Evolutionary conservation across 2,113 vertebrate species (phyloP), one percentile per base, ranked within the genome.

Genomic region (Lepus europaeus): DNA sequence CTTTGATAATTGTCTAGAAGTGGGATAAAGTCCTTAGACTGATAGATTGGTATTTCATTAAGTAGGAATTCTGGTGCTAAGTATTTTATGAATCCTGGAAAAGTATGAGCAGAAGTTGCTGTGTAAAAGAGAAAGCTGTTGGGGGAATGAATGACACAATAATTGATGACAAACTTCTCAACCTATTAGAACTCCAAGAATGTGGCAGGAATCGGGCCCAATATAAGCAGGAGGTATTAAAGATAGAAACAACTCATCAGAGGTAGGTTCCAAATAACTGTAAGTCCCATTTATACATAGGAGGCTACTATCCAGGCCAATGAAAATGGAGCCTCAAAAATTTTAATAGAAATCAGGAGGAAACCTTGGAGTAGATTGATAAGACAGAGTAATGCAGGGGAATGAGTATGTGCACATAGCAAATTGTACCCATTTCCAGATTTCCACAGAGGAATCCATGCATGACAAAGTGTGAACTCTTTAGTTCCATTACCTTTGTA

Each of bases 21-120:
- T 1, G 3, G 95, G 56, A 79, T 51, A 64, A 59, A 45, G 92
- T 97, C 77, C 83, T 80, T 69, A 29, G 17, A 84, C 45, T 96
- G 86, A 89, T 74, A 85, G 95, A 77, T 82, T 95, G 77, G 91
- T 0, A 0, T 90, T 95, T 95, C 59, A 20, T 85, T 95, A 95
- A 68, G 86, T 73, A 97, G 91, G 78, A 86, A 92, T 90, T 95
- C 91, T 59, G 59, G 66, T 92, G 27, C 96, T 70, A 74, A 93
- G 68, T 56, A 91, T 53, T 80, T 78, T 70, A 82, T 92, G 53
- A 2, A 1, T 85, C 36, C 87, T 86, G 17, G 69, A 92, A 80
- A 73, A 22, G 39, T 64, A 64, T 11, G 5, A 90, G 29, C 59
- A 90, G 29, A 0, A 70, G 77, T 93, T 39, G 80, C 61, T n/a